These are phyloP conservation scores for Terrapene triunguis DNA, from an alignment of 2,113 vertebrate species.

Conservation along the genomic window DNA sequence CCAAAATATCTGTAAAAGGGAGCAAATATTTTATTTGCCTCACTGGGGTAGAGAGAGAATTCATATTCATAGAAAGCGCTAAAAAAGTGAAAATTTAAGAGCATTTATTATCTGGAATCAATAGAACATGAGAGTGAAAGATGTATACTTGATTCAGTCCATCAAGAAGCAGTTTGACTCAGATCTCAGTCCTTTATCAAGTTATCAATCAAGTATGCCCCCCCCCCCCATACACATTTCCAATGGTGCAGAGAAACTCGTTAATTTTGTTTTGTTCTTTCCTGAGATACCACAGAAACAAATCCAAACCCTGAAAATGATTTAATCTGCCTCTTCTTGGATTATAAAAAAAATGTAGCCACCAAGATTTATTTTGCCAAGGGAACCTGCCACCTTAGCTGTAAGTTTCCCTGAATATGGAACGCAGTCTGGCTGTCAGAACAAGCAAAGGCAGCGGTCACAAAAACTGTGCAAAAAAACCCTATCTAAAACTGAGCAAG, in stretches of 20 bases:
- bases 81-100: neutral
- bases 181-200: accelerated
- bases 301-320: neutral
- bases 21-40: neutral
- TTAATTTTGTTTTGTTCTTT: neutral
- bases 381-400: neutral
- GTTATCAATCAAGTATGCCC: neutral
- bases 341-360: neutral
- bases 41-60: neutral
- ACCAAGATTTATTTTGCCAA: slow-evolving; percentile 1
- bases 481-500: neutral
- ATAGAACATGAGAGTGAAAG: neutral
- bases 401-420: slow-evolving; percentile 16
- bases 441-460: neutral
- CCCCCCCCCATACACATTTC: neutral
- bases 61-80: neutral
- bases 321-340: neutral
- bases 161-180: neutral
- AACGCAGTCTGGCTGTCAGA: slow-evolving; percentile 15
- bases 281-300: neutral
- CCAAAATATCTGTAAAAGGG: accelerated
- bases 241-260: neutral
- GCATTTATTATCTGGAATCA: neutral
- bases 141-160: neutral
- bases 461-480: neutral